A percentile compares a stretch with the other conserved stretches of the same genome.
phyloP scores from a whole-genome alignment of 1,140 invertebrate species.

The Sitodiplosis mosellana region DNA sequence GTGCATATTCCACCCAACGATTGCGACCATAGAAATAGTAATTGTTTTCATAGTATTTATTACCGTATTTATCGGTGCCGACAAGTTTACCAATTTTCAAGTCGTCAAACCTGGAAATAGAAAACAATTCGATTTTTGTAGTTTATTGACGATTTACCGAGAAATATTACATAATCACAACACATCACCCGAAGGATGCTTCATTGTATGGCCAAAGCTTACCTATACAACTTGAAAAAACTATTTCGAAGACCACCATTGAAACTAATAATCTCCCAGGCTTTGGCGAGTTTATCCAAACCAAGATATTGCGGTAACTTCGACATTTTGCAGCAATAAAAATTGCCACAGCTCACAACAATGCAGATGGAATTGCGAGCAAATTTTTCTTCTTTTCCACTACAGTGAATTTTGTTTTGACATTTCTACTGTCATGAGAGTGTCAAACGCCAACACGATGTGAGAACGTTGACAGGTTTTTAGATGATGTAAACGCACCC shows the following conservation, averaged over 20 bases:
- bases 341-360: background rate
- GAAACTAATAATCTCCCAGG: constrained; percentile 47
- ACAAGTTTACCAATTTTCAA: constrained; percentile 69
- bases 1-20: constrained; percentile 82
- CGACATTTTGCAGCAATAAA: constrained; percentile 1
- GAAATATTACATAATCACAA: constrained; percentile 5
- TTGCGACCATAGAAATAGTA: constrained; percentile 78
- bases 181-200: constrained; percentile 3
- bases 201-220: constrained; percentile 22
- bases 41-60: constrained; percentile 91
- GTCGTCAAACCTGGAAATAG: constrained; percentile 56
- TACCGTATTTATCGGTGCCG: constrained; percentile 91
- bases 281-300: constrained; percentile 48
- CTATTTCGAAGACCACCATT: constrained; percentile 59
- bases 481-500: too few species aligned
- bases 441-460: too few species aligned
- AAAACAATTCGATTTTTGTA: constrained; percentile 14
- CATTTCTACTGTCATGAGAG: too few species aligned
- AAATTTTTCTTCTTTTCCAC: too few species aligned
- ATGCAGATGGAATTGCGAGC: too few species aligned
- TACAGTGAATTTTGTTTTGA: too few species aligned
- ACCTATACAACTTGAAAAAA: constrained; percentile 58
- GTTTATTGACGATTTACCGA: constrained; percentile 7
- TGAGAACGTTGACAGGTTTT: too few species aligned
- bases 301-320: constrained; percentile 44